Percentiles rank a stretch among this genome's conserved stretches.
Evolutionary conservation across 2,888 invertebrate species (phyloP).

Genomic region (Tetragnatha montana): DNA sequence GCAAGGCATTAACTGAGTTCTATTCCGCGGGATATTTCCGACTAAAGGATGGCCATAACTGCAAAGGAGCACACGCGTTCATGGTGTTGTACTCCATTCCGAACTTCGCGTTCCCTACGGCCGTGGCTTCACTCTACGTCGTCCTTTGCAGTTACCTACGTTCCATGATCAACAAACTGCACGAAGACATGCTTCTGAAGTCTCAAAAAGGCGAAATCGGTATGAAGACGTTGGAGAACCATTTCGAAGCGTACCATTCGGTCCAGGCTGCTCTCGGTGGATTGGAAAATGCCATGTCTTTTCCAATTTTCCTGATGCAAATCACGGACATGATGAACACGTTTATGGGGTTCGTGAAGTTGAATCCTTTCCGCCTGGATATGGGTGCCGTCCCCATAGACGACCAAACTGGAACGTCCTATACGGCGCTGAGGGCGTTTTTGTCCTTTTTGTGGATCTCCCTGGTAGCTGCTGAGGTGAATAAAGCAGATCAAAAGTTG

Average conservation of each 20-base stretch:
- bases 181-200: background rate
- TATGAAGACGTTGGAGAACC: background rate
- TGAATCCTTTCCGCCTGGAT: background rate
- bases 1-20: background rate
- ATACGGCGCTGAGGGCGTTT: background rate
- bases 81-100: background rate
- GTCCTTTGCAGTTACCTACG: background rate
- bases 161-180: background rate
- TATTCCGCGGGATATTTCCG: background rate
- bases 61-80: background rate
- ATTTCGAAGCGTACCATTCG: background rate
- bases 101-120: too few species aligned
- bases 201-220: background rate
- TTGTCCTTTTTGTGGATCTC: background rate
- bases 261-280: too few species aligned
- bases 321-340: background rate
- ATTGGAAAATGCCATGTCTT: background rate
- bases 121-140: background rate
- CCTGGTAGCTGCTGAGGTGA: background rate
- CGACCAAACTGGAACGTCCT: background rate
- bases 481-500: background rate
- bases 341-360: background rate
- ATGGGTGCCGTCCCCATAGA: too few species aligned
- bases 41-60: background rate
- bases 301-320: conserved; percentile 1